phyloP scores from a whole-genome alignment of 2,113 vertebrate species.

The Rhagologus leucostigma region DNA sequence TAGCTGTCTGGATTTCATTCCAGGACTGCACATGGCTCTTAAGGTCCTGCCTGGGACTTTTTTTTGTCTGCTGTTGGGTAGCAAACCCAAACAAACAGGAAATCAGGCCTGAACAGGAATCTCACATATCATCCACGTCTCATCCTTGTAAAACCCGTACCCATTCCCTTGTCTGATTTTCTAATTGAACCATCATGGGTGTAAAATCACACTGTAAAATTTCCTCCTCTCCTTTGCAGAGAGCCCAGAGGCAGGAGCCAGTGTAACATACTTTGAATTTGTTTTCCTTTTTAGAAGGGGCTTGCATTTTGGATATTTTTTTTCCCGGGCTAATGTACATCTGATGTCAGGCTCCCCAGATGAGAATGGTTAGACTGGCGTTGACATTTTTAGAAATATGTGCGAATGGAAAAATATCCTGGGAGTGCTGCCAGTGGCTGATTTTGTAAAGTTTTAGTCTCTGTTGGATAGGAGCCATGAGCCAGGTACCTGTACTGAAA shows the following conservation, averaged over 20 bases:
- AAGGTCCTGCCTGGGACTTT: neutral
- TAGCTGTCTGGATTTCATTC: slow-evolving; percentile 19
- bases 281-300: slow-evolving; percentile 50
- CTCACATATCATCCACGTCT: neutral
- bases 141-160: neutral
- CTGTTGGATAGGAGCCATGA: neutral
- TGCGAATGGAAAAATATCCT: slow-evolving; percentile 46
- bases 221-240: neutral
- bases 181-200: neutral
- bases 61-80: neutral
- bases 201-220: neutral
- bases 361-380: slow-evolving; percentile 3
- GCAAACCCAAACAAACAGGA: neutral
- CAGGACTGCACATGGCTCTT: neutral
- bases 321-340: neutral
- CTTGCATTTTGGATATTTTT: neutral
- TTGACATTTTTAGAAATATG: slow-evolving; percentile 58
- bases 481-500: neutral
- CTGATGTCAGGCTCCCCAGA: slow-evolving; percentile 28
- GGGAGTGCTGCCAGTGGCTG: slow-evolving; percentile 16
- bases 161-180: neutral
- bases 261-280: slow-evolving; percentile 3
- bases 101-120: neutral
- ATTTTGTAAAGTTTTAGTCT: slow-evolving; percentile 2
- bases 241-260: neutral